phyloP scores from a whole-genome alignment of 2,888 invertebrate species.

The Meteorus colon region DNA sequence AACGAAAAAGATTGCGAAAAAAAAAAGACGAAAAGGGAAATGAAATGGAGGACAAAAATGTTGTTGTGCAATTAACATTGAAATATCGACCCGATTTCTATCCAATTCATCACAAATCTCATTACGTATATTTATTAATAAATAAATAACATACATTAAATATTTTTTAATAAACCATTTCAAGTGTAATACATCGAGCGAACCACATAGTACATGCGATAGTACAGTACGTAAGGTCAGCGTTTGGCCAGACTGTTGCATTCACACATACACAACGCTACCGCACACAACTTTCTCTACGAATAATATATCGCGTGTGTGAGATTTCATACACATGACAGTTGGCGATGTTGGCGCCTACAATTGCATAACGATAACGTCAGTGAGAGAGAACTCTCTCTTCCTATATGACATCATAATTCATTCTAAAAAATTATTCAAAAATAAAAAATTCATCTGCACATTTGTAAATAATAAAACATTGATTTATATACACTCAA shows the following conservation, averaged over 20 bases:
- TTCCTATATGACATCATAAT: constrained; percentile 71
- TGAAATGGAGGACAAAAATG: constrained; percentile 25
- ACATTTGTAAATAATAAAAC: too few species aligned
- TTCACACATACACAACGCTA: not conserved
- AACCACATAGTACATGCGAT: constrained; percentile 9
- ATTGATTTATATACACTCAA: constrained; percentile 27
- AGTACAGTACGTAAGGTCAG: constrained; percentile 70
- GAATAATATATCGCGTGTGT: constrained; percentile 37
- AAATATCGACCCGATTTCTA: too few species aligned
- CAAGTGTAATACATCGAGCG: constrained; percentile 23
- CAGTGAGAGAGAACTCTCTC: constrained; percentile 63
- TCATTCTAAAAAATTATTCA: constrained; percentile 34
- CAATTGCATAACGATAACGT: constrained; percentile 70
- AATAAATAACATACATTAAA: constrained; percentile 41
- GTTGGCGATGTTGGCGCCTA: constrained; percentile 34
- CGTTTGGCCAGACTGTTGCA: constrained; percentile 59
- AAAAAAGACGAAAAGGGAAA: constrained; percentile 31
- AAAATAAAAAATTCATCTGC: not conserved
- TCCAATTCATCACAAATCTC: too few species aligned
- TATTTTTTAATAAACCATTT: constrained; percentile 34
- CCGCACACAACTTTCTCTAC: constrained; percentile 62
- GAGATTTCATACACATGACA: constrained; percentile 29
- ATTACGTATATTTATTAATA: constrained; percentile 13
- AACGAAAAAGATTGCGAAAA: constrained; percentile 33
- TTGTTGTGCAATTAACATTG: constrained; percentile 14